A percentile compares a stretch with the other conserved stretches of the same genome.
Evolutionary conservation across 2,797 vertebrate genomes (phyloP).

Genomic region (Microhierax caerulescens): DNA sequence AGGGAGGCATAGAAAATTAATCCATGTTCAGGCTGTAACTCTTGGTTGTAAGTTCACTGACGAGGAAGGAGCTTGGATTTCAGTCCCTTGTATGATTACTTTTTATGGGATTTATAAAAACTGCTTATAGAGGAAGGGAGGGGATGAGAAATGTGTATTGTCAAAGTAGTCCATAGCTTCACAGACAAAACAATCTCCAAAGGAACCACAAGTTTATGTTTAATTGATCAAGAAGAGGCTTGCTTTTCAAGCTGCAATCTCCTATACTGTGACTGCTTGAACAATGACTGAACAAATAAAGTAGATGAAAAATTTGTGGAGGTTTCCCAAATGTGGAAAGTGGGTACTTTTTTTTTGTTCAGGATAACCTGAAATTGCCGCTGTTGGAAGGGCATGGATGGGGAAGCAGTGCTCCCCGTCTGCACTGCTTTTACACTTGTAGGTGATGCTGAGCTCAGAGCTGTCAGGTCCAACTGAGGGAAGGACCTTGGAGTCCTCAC

Average conservation of each 20-base stretch:
- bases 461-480: neutral
- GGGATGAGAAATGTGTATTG: neutral
- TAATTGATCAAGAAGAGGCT: neutral
- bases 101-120: neutral
- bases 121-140: neutral
- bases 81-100: neutral
- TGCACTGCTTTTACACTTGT: fast-evolving
- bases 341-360: neutral
- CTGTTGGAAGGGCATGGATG: neutral
- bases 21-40: neutral
- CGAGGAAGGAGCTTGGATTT: neutral
- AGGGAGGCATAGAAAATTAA: neutral
- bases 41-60: neutral
- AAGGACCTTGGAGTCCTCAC: neutral
- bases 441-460: neutral
- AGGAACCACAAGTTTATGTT: neutral
- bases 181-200: neutral
- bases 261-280: neutral
- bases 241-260: neutral
- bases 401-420: neutral
- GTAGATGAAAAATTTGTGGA: neutral
- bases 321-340: neutral
- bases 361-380: neutral
- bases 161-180: neutral
- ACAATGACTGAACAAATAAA: neutral